Evolutionary conservation across 1,140 invertebrate genomes (phyloP).

Genomic region (Doryteuthis pealeii): DNA sequence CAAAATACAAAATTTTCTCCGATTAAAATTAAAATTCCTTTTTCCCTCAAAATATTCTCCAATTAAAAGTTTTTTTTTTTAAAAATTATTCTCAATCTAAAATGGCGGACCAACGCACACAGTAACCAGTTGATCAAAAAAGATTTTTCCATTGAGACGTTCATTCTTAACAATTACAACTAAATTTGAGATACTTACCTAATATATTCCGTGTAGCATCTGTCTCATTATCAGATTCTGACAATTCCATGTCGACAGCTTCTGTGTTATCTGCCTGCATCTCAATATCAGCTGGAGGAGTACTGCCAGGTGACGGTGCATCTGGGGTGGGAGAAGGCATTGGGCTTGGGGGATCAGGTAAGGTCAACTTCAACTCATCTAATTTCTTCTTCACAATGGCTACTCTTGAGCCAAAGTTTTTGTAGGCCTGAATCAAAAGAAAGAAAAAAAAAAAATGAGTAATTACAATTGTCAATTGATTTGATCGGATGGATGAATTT

Average conservation of each 20-base stretch:
- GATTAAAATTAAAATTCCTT: too few species aligned
- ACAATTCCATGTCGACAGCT: constrained; percentile 45
- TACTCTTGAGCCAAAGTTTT: constrained; percentile 84
- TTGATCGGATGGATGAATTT: too few species aligned
- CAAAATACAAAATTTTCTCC: too few species aligned
- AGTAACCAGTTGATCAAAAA: too few species aligned
- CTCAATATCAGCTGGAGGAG: constrained; percentile 31
- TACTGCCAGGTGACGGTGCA: constrained; percentile 71
- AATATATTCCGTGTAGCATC: background rate
- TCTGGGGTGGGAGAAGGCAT: constrained; percentile 60
- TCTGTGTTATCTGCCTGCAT: constrained; percentile 33
- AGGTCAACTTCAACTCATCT: constrained; percentile 71
- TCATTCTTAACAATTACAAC: too few species aligned
- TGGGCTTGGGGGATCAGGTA: constrained; percentile 58
- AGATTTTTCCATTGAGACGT: too few species aligned
- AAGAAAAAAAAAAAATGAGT: too few species aligned
- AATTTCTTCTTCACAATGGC: constrained; percentile 82
- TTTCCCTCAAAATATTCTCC: too few species aligned
- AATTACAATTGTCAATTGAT: too few species aligned
- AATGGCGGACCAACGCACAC: too few species aligned
- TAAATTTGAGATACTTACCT: background rate
- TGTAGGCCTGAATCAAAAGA: constrained; percentile 74
- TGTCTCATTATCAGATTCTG: constrained; percentile 32
- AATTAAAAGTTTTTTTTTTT: too few species aligned
- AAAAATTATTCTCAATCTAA: too few species aligned